A percentile compares a stretch with the other conserved stretches of the same genome.
These are phyloP conservation scores for Hyaena hyaena DNA, from an alignment of 2,113 vertebrate species.

Conservation along the genomic window DNA sequence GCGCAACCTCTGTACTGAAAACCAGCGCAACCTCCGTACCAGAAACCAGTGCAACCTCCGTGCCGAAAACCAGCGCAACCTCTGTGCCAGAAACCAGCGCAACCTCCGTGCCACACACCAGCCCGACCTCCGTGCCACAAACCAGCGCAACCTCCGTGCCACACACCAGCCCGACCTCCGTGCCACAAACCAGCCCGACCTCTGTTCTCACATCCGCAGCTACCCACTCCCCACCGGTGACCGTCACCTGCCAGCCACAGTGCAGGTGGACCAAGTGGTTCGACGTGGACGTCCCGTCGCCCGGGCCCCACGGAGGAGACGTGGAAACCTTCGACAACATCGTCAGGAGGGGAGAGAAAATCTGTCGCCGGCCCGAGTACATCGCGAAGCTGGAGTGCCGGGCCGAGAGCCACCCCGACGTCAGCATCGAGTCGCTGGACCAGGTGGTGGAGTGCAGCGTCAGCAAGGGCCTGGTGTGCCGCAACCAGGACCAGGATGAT, in stretches of 20 bases:
- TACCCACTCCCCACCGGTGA: accelerated
- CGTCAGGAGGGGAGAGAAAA: slow-evolving; percentile 20
- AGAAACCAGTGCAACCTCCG: too few relatives aligned
- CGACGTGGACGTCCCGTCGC: slow-evolving; percentile 73
- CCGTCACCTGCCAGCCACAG: background rate
- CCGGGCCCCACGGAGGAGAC: slow-evolving; percentile 72
- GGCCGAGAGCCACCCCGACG: slow-evolving; percentile 47
- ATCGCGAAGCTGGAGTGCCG: slow-evolving; percentile 75
- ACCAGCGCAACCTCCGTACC: too few relatives aligned
- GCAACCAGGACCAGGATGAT: slow-evolving; percentile 78
- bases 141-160: too few relatives aligned
- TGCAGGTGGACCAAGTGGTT: slow-evolving; percentile 84
- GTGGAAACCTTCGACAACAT: slow-evolving; percentile 83
- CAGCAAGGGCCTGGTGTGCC: slow-evolving; percentile 79
- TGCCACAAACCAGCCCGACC: too few relatives aligned
- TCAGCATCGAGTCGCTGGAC: slow-evolving; percentile 60
- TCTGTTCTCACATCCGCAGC: accelerated
- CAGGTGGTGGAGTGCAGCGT: slow-evolving; percentile 81
- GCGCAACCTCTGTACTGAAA: too few relatives aligned
- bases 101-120: too few relatives aligned
- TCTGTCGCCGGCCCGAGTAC: slow-evolving; percentile 70
- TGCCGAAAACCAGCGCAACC: too few relatives aligned
- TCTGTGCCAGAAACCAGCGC: too few relatives aligned
- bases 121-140: background rate
- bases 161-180: too few relatives aligned